phyloP scores from a whole-genome alignment of 2,888 invertebrate genomes.

The Drosophila anomalipes region DNA sequence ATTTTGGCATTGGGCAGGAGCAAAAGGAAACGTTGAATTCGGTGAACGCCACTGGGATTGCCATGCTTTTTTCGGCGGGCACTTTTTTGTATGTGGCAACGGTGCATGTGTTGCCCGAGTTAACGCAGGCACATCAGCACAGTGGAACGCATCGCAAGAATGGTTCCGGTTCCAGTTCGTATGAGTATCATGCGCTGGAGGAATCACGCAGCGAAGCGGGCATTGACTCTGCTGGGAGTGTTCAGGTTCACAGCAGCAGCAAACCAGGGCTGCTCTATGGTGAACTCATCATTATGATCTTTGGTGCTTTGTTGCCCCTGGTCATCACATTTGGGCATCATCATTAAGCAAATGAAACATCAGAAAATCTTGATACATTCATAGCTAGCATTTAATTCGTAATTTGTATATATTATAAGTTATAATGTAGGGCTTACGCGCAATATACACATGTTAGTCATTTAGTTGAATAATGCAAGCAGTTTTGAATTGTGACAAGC shows the following conservation, averaged over 20 bases:
- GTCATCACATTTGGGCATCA: constrained; percentile 96
- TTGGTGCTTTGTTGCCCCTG: constrained; percentile 95
- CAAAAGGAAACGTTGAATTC: constrained; percentile 95
- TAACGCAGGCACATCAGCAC: constrained; percentile 88
- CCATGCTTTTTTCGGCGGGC: constrained; percentile 99
- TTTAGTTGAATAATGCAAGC: neutral
- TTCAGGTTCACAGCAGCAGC: constrained; percentile 64
- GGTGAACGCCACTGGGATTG: constrained; percentile 96
- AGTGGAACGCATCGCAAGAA: constrained; percentile 81
- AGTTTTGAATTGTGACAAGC: neutral
- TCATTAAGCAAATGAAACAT: constrained; percentile 87
- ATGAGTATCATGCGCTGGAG: constrained; percentile 81
- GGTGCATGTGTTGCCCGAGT: constrained; percentile 98
- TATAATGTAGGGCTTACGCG: constrained; percentile 2
- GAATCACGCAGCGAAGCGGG: constrained; percentile 51
- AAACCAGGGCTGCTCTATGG: constrained; percentile 88
- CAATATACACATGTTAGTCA: constrained; percentile 24
- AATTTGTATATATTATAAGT: constrained; percentile 29
- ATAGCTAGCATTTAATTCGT: constrained; percentile 4
- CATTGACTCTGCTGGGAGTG: neutral
- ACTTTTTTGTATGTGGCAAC: constrained; percentile 99
- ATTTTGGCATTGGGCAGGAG: constrained; percentile 96
- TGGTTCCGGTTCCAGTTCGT: constrained; percentile 16
- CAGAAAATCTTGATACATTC: neutral
- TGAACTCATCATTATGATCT: constrained; percentile 93